Conservation (phyloP, 2,797 vertebrate species). For the Centroberyx gerrardi region DNA sequence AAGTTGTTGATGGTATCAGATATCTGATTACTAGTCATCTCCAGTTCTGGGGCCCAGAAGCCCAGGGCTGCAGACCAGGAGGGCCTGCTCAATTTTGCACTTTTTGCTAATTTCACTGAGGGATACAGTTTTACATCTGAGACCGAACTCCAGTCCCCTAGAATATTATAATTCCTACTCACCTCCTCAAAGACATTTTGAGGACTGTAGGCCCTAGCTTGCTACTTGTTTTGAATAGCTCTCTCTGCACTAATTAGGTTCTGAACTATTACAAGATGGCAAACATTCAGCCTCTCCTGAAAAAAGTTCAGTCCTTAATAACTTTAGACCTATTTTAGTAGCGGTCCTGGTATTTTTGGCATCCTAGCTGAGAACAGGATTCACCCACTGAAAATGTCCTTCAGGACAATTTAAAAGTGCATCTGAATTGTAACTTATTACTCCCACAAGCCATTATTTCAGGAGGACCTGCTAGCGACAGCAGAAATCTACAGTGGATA, state of each 20-base stretch:
- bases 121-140: conserved; percentile 44
- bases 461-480: conserved; percentile 21
- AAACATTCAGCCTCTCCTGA: conserved; percentile 13
- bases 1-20: no score
- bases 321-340: not conserved
- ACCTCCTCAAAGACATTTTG: conserved; percentile 14
- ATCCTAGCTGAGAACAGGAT: conserved; percentile 15
- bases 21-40: no score
- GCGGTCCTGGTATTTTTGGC: not conserved
- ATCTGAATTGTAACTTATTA: conserved; percentile 29
- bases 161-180: not conserved
- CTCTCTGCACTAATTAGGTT: conserved; percentile 31
- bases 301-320: not conserved
- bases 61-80: no score
- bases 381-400: conserved; percentile 1
- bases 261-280: conserved; percentile 5
- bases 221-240: conserved; percentile 9
- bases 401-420: conserved; percentile 10
- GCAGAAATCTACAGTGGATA: conserved; percentile 38
- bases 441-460: conserved; percentile 15
- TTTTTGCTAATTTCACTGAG: conserved; percentile 1
- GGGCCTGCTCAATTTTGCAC: conserved; percentile 5
- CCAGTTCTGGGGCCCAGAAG: no score
- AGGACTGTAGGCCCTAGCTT: not conserved
- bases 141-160: conserved; percentile 22